phyloP scores from a whole-genome alignment of 1,140 invertebrate genomes.

The Mercenaria mercenaria region DNA sequence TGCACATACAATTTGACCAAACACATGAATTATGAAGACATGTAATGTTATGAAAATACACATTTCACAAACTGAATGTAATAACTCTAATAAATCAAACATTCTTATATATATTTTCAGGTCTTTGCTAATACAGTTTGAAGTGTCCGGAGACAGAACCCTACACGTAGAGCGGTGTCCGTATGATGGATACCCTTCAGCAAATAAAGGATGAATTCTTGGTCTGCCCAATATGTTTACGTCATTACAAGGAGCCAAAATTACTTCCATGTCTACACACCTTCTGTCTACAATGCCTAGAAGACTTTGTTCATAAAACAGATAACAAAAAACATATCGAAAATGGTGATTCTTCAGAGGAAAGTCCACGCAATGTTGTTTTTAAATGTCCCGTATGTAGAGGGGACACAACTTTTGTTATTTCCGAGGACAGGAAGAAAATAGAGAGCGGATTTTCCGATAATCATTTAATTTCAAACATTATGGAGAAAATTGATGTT shows the following conservation, averaged over 20 bases:
- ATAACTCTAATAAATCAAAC: too few species aligned
- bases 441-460: constrained; percentile 75
- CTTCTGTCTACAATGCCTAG: constrained; percentile 87
- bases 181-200: constrained; percentile 73
- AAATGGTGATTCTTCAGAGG: constrained; percentile 2
- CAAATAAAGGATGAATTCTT: constrained; percentile 76
- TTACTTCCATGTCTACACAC: constrained; percentile 80
- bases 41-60: too few species aligned
- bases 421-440: constrained; percentile 63
- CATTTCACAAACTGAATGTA: too few species aligned
- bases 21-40: too few species aligned
- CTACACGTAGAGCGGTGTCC: neutral
- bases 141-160: neutral
- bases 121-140: neutral
- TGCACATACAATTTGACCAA: too few species aligned
- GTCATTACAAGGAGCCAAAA: constrained; percentile 75
- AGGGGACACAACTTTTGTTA: constrained; percentile 64
- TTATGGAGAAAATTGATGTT: constrained; percentile 76
- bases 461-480: constrained; percentile 75
- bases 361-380: constrained; percentile 11
- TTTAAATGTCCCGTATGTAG: constrained; percentile 82
- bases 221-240: constrained; percentile 75
- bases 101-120: neutral
- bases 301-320: constrained; percentile 87
- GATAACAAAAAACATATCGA: constrained; percentile 77